Conservation (phyloP, 2,113 vertebrate species). For the Oreotragus oreotragus region DNA sequence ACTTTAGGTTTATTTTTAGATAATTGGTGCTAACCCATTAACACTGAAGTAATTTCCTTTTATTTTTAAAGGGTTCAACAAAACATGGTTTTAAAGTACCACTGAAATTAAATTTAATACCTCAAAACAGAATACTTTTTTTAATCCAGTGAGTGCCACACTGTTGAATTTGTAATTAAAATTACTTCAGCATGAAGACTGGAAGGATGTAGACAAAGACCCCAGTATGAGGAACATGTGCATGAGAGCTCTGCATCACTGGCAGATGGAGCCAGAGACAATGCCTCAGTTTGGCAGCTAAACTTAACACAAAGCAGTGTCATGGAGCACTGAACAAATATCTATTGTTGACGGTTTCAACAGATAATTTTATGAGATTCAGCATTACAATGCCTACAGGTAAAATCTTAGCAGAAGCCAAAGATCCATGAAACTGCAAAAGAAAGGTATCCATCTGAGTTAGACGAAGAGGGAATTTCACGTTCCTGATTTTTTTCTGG, state of each 20-base stretch:
- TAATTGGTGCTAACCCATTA: not conserved
- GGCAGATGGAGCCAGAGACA: not conserved
- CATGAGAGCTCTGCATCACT: not conserved
- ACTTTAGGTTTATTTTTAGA: not conserved
- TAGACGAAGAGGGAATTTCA: not conserved
- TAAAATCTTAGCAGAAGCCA: not conserved
- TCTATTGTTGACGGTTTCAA: not conserved
- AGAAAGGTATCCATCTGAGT: not conserved
- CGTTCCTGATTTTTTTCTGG: not conserved
- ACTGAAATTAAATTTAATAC: not conserved
- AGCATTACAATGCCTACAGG: not conserved
- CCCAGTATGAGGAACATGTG: not conserved
- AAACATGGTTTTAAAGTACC: not conserved
- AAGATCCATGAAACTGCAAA: not conserved
- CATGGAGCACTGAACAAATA: not conserved
- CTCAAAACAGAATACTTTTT: not conserved
- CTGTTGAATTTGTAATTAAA: not conserved
- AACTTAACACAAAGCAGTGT: not conserved
- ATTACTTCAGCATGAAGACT: not conserved
- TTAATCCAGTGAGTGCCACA: not conserved
- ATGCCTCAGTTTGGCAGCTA: not conserved
- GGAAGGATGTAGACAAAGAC: not conserved
- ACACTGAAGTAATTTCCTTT: not conserved
- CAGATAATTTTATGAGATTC: not conserved
- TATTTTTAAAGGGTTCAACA: not conserved